These are phyloP conservation scores for Temnothorax longispinosus DNA, from an alignment of 1,140 invertebrate genomes.

Conservation along the genomic window DNA sequence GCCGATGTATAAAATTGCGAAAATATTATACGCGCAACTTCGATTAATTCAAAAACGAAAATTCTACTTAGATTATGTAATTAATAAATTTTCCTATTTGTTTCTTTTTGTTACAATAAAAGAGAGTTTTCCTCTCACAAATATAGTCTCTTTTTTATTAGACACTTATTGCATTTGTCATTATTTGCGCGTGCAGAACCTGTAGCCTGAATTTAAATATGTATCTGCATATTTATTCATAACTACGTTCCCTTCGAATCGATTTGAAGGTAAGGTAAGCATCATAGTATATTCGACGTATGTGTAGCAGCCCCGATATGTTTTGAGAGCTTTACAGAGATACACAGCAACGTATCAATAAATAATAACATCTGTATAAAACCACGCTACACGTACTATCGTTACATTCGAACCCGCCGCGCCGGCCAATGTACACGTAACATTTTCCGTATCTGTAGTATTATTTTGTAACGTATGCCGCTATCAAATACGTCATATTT, in stretches of 20 bases:
- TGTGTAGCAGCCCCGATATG: background rate
- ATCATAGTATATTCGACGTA: conserved; percentile 2
- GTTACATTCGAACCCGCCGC: background rate
- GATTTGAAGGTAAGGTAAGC: conserved; percentile 33
- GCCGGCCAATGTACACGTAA: background rate
- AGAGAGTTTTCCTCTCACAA: background rate
- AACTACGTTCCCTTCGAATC: conserved; percentile 22
- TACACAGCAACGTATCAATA: conserved; percentile 32
- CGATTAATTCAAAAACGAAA: background rate
- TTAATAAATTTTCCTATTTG: background rate
- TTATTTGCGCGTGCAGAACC: background rate
- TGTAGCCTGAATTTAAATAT: background rate
- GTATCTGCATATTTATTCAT: conserved; percentile 28
- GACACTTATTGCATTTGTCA: background rate
- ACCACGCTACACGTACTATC: background rate
- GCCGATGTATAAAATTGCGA: background rate
- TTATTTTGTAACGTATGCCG: conserved; percentile 19
- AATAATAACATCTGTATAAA: conserved; percentile 47
- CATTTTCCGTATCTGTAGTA: conserved; percentile 3
- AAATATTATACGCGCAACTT: background rate
- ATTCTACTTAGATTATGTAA: background rate
- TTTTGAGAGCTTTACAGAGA: conserved; percentile 41
- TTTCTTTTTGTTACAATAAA: background rate
- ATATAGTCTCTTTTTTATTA: background rate
- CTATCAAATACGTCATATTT: conserved; percentile 6